Percentiles rank a stretch among this genome's conserved stretches.
phyloP scores from a whole-genome alignment of 2,797 vertebrate genomes.

The Propithecus deckenii region DNA sequence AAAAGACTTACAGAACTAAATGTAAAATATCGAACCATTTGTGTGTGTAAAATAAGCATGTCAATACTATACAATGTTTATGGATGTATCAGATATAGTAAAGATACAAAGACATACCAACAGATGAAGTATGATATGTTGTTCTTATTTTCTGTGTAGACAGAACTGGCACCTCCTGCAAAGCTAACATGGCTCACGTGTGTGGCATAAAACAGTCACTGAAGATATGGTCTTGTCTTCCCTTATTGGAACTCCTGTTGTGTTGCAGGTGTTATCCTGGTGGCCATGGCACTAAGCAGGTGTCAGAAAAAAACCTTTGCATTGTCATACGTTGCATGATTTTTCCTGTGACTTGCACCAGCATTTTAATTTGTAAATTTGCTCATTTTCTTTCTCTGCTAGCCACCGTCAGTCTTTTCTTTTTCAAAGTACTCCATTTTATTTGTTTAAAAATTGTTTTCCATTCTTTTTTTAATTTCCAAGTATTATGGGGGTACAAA shows the following conservation, averaged over 20 bases:
- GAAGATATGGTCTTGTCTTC: background rate
- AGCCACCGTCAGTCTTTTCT: background rate
- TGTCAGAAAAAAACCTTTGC: background rate
- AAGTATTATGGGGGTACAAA: too few relatives aligned
- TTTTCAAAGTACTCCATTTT: too few relatives aligned
- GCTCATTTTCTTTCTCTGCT: background rate
- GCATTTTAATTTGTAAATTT: background rate
- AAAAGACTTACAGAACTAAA: background rate
- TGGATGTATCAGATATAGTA: background rate
- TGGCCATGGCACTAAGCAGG: rapidly evolving
- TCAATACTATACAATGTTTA: background rate
- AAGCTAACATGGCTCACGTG: background rate
- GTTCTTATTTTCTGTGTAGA: background rate
- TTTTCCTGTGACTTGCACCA: background rate
- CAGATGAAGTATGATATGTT: background rate
- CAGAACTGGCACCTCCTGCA: background rate
- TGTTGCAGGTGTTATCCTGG: background rate
- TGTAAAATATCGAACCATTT: background rate
- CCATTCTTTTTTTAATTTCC: too few relatives aligned
- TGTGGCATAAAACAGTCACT: background rate
- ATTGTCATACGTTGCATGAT: too few relatives aligned
- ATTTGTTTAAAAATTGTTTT: too few relatives aligned
- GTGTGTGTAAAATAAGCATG: background rate
- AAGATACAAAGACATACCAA: background rate
- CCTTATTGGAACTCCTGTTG: background rate